These are phyloP conservation scores for Aythya baeri DNA, from an alignment of 2,113 vertebrate genomes.

Conservation along the genomic window DNA sequence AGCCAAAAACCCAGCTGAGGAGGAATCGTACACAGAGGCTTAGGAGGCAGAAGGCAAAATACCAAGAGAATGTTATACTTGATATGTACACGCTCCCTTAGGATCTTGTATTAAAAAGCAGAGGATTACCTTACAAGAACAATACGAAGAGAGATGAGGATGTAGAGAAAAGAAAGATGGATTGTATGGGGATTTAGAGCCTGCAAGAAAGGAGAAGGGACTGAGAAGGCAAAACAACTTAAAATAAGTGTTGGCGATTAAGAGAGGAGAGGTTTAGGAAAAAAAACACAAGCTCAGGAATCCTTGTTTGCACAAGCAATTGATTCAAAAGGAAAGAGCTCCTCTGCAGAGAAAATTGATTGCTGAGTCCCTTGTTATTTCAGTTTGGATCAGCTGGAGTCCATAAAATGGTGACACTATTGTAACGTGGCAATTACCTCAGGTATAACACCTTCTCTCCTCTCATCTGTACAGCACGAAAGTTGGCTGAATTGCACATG, in stretches of 20 bases:
- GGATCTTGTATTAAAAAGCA: neutral
- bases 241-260: neutral
- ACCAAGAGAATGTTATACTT: neutral
- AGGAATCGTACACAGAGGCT: neutral
- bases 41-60: slow-evolving; percentile 1
- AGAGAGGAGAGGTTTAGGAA: neutral
- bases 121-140: neutral
- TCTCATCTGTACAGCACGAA: neutral
- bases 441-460: neutral
- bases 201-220: neutral
- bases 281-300: neutral
- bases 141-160: neutral
- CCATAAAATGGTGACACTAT: neutral
- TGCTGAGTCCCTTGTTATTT: neutral
- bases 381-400: neutral
- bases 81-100: neutral
- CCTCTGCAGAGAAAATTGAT: neutral
- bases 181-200: neutral
- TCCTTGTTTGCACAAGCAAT: neutral
- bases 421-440: rapidly evolving
- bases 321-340: neutral
- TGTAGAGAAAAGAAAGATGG: neutral
- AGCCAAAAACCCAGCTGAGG: slow-evolving; percentile 7
- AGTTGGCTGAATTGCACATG: neutral
- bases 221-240: rapidly evolving